phyloP scores from a whole-genome alignment of 2,113 vertebrate species.

The Lepisosteus osseus region DNA sequence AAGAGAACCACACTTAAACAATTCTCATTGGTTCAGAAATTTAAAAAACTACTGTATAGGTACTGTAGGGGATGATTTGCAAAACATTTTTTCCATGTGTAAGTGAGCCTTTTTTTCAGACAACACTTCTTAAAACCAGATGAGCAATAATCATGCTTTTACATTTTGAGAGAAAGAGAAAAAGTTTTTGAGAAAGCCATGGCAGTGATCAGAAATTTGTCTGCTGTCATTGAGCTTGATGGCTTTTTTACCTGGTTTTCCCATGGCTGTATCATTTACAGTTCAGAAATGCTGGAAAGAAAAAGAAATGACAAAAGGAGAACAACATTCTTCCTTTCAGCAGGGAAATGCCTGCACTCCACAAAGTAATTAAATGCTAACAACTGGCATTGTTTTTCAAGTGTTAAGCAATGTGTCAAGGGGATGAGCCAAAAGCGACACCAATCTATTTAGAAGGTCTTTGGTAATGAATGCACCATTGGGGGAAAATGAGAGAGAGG shows the following conservation, averaged over 20 bases:
- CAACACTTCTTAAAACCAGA: slow-evolving; percentile 28
- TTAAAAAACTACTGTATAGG: too few species aligned
- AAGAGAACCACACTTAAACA: too few species aligned
- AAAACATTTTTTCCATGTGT: too few species aligned
- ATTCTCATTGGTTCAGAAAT: too few species aligned
- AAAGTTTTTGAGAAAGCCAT: slow-evolving; percentile 25
- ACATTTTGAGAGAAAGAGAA: too few species aligned
- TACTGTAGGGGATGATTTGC: too few species aligned
- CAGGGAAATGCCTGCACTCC: slow-evolving; percentile 46
- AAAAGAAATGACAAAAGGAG: slow-evolving; percentile 47
- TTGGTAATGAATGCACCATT: slow-evolving; percentile 44
- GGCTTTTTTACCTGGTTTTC: slow-evolving; percentile 63
- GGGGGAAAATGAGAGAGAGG: slow-evolving; percentile 39
- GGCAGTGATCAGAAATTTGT: slow-evolving; percentile 53
- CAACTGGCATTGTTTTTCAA: slow-evolving; percentile 44
- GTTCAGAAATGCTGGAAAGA: slow-evolving; percentile 42
- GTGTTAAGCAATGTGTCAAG: slow-evolving; percentile 44
- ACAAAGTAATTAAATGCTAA: slow-evolving; percentile 59
- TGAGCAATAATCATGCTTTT: neutral
- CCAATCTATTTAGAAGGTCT: slow-evolving; percentile 25
- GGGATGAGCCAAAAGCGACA: slow-evolving; percentile 27
- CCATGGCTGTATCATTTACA: slow-evolving; percentile 53
- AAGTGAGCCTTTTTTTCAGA: too few species aligned
- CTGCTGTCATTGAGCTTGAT: slow-evolving; percentile 54
- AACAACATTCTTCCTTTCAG: slow-evolving; percentile 45